A percentile compares a stretch with the other conserved stretches of the same genome.
Evolutionary conservation across 2,113 vertebrate genomes (phyloP).

Genomic region (Speoplatyrhinus poulsoni): DNA sequence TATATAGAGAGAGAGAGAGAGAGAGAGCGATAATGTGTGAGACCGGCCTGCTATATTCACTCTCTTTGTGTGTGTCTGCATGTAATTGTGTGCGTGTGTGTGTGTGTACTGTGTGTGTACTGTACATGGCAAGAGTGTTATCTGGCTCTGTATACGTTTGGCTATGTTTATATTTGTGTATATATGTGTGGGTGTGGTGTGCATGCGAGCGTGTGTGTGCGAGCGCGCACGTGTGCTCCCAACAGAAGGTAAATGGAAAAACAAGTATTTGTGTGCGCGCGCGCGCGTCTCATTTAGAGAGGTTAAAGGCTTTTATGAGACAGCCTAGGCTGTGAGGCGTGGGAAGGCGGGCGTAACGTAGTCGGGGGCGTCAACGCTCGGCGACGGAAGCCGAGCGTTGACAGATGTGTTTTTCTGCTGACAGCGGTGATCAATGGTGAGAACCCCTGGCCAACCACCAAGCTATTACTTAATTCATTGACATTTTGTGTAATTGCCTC

Average conservation of each 20-base stretch:
- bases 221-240: constrained; percentile 11
- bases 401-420: constrained; percentile 74
- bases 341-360: constrained; percentile 12
- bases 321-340: too few relatives aligned
- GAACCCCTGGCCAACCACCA: constrained; percentile 70
- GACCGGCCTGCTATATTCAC: background rate
- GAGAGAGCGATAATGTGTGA: background rate
- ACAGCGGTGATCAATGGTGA: constrained; percentile 71
- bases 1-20: too few relatives aligned
- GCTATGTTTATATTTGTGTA: constrained; percentile 7
- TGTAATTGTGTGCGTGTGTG: background rate
- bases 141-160: background rate
- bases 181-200: constrained; percentile 12
- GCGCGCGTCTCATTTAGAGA: constrained; percentile 33
- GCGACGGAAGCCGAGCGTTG: constrained; percentile 48
- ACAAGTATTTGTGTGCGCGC: constrained; percentile 23
- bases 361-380: constrained; percentile 13
- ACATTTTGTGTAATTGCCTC: constrained; percentile 80
- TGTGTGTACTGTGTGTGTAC: constrained; percentile 14
- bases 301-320: constrained; percentile 55
- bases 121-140: background rate
- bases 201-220: background rate
- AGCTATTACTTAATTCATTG: constrained; percentile 81
- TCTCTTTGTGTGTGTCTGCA: background rate
- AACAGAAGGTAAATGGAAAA: constrained; percentile 46